Conservation (phyloP, 2,113 vertebrate species). For the Plestiodon gilberti region DNA sequence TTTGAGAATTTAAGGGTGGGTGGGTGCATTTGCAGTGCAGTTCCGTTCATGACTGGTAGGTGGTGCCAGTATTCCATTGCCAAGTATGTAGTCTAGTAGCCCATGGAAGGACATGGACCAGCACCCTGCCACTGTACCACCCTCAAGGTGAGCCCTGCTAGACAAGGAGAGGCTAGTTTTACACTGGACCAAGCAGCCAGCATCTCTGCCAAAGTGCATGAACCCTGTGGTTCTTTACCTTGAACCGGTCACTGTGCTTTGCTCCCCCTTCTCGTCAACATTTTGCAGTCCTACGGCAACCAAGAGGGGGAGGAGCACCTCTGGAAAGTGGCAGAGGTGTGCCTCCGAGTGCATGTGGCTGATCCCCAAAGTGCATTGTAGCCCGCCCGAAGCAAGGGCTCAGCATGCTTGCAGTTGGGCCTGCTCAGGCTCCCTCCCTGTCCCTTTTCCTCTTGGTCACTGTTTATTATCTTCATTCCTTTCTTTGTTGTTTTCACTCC, state of each 20-base stretch:
- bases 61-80: background rate
- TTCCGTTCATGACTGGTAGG: background rate
- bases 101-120: background rate
- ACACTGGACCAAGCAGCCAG: background rate
- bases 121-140: no score
- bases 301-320: no score
- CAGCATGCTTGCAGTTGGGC: background rate
- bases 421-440: background rate
- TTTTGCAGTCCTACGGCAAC: no score
- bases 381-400: background rate
- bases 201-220: no score
- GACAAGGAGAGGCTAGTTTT: background rate
- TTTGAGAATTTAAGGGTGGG: background rate
- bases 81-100: no score
- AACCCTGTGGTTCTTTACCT: background rate
- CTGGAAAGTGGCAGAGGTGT: no score
- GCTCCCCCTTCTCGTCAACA: no score
- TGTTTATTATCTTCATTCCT: background rate
- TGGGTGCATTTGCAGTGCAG: slow-evolving; percentile 20
- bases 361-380: background rate
- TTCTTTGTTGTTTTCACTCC: background rate
- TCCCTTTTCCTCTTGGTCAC: background rate
- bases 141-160: background rate
- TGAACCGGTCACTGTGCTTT: background rate
- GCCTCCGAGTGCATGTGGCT: no score